Evolutionary conservation across 2,797 vertebrate species (phyloP), one percentile per base, ranked within the genome.

Genomic region (Emydoidea blandingii): DNA sequence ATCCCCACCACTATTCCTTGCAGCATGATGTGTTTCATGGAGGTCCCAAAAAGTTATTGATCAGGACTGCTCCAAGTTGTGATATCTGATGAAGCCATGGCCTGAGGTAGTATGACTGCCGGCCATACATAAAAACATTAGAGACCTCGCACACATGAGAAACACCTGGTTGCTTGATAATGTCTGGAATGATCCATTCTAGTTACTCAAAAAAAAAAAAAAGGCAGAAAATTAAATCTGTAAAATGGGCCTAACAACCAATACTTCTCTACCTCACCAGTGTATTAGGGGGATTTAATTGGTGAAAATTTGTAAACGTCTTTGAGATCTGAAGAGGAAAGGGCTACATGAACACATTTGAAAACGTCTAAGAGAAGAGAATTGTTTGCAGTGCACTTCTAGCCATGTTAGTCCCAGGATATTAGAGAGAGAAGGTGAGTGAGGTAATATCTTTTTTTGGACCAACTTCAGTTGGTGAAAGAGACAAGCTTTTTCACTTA

Each of bases 121-220:
- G 82, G 52, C 85, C 88, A 78, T 62, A 59, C 53, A 25, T 90
- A 87, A 41, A 29, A 83, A 90, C 5, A 72, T 91, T 18, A 82
- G 47, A 91, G 53, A 16, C 3, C 16, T 84, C 74, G 54, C 80
- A 0, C 86, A 41, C 80, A 52, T 57, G 81, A 29, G 78, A 88
- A 90, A 88, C 87, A 93, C 90, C 74, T 79, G 79, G 59, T 82
- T 62, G 53, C 44, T 86, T 91, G 72, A 91, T 53, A 93, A 65
- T 44, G 15, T 31, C 62, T 8, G 23, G 12, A 90, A 54, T 72
- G 53, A 93, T 10, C 37, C 83, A 72, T 81, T 49, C 76, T 92
- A 94, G 91, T 87, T 62, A 92, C 49, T 54, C 19, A 27, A 31
- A 76, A 34, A 14, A 15, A n/a, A n/a, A 4, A 52, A 53, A 52